These are phyloP conservation scores for Nineta flava DNA, from an alignment of 2,888 invertebrate genomes.

Conservation along the genomic window DNA sequence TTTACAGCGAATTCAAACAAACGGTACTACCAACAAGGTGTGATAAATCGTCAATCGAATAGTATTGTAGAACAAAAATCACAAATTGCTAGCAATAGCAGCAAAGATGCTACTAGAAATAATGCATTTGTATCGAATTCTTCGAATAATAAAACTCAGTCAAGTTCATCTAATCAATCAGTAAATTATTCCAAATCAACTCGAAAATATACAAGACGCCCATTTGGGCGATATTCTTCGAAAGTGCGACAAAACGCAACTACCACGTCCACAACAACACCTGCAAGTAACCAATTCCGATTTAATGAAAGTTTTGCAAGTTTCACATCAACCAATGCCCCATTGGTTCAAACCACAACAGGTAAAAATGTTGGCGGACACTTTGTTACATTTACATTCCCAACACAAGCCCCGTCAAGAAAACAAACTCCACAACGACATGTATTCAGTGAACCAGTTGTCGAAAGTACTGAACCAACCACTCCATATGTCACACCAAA, in stretches of 20 bases:
- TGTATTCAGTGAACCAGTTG: background rate
- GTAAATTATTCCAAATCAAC: background rate
- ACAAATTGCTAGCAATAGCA: background rate
- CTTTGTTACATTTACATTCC: constrained; percentile 6
- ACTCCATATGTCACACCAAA: constrained; percentile 1
- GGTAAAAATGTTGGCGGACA: background rate
- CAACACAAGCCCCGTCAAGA: background rate
- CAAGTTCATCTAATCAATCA: background rate
- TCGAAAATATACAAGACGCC: background rate
- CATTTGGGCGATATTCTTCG: background rate
- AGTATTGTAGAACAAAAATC: background rate
- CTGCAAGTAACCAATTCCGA: background rate
- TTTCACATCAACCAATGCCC: background rate
- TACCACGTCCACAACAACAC: background rate
- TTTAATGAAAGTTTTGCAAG: constrained; percentile 2
- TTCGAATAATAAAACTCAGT: background rate
- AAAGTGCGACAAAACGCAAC: background rate
- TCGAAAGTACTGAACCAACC: constrained; percentile 2
- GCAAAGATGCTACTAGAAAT: background rate
- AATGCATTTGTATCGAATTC: background rate
- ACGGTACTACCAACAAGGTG: background rate
- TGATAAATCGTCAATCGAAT: background rate
- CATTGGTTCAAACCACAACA: background rate
- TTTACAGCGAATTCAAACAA: constrained; percentile 36
- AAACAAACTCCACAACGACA: background rate